Evolutionary conservation across 2,888 invertebrate genomes (phyloP).

Genomic region (Macrosiphum euphorbiae): DNA sequence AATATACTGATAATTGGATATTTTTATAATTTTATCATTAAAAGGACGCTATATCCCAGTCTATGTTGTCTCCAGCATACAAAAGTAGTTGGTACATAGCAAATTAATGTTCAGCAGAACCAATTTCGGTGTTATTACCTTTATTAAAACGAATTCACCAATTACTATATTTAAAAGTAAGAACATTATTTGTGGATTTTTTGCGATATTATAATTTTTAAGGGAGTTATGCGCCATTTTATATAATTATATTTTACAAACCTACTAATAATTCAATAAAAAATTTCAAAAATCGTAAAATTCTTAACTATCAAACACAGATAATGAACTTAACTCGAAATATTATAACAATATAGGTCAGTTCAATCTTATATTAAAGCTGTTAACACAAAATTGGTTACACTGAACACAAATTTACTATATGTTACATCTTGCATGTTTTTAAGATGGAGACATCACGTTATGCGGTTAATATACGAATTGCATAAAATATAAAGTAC

Average conservation of each 20-base stretch:
- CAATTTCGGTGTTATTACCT: background rate
- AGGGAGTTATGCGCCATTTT: background rate
- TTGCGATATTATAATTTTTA: background rate
- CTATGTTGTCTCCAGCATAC: background rate
- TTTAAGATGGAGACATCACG: background rate
- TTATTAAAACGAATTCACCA: background rate
- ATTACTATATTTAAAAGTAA: background rate
- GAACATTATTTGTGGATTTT: background rate
- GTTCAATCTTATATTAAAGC: background rate
- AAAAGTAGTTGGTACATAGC: background rate
- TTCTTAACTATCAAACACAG: background rate
- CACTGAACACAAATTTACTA: background rate
- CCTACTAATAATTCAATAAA: background rate
- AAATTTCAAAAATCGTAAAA: background rate
- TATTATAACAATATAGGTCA: background rate
- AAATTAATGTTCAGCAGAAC: background rate
- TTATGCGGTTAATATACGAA: background rate
- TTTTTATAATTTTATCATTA: background rate
- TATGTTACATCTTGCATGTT: background rate
- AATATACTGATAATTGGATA: background rate
- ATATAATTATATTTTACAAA: background rate
- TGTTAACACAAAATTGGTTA: background rate
- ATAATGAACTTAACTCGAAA: background rate
- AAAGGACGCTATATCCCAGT: background rate
- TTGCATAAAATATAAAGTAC: background rate